Conservation (phyloP, 2,113 vertebrate species). For the Lipotes vexillifer region DNA sequence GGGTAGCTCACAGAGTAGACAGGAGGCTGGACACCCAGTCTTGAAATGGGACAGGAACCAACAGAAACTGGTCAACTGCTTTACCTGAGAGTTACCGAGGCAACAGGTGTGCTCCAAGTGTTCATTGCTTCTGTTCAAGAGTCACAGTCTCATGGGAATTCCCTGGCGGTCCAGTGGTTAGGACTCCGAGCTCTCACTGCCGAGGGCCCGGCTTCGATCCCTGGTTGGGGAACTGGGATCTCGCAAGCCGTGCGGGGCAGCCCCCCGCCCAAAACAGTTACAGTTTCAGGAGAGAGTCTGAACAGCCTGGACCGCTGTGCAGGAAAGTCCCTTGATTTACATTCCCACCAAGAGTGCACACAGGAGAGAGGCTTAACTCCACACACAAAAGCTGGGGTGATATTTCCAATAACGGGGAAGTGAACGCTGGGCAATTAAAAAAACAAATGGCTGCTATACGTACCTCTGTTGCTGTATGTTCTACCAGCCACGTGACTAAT, state of each 20-base stretch:
- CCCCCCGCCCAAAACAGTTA: neutral
- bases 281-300: neutral
- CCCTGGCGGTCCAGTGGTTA: neutral
- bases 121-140: neutral
- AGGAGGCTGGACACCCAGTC: neutral
- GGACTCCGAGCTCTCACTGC: neutral
- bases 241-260: neutral
- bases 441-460: neutral
- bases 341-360: neutral
- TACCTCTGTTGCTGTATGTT: neutral
- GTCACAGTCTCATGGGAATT: neutral
- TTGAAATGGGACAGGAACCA: neutral
- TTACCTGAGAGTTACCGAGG: neutral
- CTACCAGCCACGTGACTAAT: neutral
- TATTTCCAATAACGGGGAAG: neutral
- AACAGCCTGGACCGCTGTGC: neutral
- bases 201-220: too few relatives aligned
- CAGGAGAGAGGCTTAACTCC: neutral
- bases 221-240: too few relatives aligned
- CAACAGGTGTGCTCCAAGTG: neutral
- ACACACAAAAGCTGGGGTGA: neutral
- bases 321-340: neutral
- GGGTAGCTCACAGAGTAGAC: neutral
- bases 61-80: neutral
- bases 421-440: neutral